phyloP scores from a whole-genome alignment of 23 tunicate genomes.

The Trididemnum clinides region DNA sequence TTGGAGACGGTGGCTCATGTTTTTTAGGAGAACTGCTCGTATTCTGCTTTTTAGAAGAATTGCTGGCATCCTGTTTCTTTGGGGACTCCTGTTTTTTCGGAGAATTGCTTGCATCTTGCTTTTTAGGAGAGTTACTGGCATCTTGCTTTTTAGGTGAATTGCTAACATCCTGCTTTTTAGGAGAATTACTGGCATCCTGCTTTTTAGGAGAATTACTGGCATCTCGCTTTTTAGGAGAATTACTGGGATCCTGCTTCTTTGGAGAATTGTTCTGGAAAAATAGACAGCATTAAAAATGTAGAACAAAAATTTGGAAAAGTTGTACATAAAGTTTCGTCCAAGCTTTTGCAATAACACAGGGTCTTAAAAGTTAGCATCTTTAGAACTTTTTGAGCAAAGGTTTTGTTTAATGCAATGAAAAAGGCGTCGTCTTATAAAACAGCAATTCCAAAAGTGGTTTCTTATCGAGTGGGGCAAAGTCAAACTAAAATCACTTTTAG shows the following conservation, averaged over 20 bases:
- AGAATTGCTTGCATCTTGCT: constrained; percentile 13
- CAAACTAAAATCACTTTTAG: too few relatives aligned
- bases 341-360: too few relatives aligned
- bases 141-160: constrained; percentile 44
- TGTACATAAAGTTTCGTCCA: too few relatives aligned
- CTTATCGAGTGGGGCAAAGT: too few relatives aligned
- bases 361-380: too few relatives aligned
- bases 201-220: constrained; percentile 4
- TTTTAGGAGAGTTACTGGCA: constrained; percentile 1
- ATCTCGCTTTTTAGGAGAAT: constrained; percentile 40
- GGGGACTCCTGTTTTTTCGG: constrained; percentile 6
- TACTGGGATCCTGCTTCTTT: neutral
- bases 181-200: neutral
- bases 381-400: too few relatives aligned
- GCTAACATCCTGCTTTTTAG: neutral
- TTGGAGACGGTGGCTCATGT: constrained; percentile 34
- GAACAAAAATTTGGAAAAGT: too few relatives aligned
- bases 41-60: constrained; percentile 13
- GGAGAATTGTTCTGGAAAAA: too few relatives aligned
- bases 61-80: neutral
- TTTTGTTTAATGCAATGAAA: too few relatives aligned
- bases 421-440: too few relatives aligned
- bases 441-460: too few relatives aligned
- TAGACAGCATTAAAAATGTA: too few relatives aligned
- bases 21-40: constrained; percentile 29